Evolutionary conservation across 2,113 vertebrate genomes (phyloP).

Genomic region (Phocoena sinus): DNA sequence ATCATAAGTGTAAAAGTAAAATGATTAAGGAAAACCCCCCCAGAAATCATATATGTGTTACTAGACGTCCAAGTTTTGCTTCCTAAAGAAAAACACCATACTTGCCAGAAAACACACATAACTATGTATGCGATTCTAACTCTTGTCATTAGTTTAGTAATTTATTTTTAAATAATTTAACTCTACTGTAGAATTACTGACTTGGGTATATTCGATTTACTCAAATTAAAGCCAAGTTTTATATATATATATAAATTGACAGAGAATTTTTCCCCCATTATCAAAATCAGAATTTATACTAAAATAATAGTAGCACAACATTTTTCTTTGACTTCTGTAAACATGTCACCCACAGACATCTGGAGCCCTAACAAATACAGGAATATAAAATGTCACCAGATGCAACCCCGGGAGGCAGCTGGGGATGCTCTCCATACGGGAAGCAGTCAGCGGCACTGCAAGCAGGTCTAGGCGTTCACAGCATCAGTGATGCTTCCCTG

Average conservation of each 20-base stretch:
- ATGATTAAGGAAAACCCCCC: background rate
- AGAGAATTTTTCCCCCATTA: background rate
- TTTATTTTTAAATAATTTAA: background rate
- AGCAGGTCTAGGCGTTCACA: rapidly evolving
- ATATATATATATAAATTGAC: background rate
- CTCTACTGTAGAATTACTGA: background rate
- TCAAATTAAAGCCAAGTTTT: background rate
- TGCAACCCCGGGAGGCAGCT: rapidly evolving
- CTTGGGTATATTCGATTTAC: background rate
- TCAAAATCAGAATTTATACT: background rate
- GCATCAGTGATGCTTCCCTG: background rate
- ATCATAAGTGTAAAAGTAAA: background rate
- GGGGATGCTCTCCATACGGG: background rate
- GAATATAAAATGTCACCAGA: rapidly evolving
- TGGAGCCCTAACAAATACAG: background rate
- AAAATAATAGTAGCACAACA: background rate
- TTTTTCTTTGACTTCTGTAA: background rate
- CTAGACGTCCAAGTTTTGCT: background rate
- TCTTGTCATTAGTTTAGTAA: background rate
- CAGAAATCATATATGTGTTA: background rate
- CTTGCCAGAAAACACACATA: background rate
- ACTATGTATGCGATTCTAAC: background rate
- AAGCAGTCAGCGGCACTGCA: rapidly evolving
- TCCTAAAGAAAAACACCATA: background rate
- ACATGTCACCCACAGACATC: background rate